Evolutionary conservation across 2,113 vertebrate species (phyloP).

Genomic region (Gobiocypris rarus): DNA sequence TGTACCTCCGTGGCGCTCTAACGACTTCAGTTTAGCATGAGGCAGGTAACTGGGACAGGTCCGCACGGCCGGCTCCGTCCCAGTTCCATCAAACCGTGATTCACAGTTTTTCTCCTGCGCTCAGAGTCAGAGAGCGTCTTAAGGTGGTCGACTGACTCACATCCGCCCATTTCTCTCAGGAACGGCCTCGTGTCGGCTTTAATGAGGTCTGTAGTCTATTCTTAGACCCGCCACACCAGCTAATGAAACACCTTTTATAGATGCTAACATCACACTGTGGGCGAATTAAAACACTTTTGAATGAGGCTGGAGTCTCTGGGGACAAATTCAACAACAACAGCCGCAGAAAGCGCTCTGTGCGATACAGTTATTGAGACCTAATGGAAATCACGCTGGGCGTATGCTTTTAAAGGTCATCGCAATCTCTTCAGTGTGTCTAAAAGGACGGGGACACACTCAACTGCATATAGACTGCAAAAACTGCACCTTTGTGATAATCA

Average conservation of each 20-base stretch:
- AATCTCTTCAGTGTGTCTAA: not conserved
- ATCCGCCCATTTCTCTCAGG: slow-evolving; percentile 7
- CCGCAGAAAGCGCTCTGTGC: not conserved
- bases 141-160: slow-evolving; percentile 9
- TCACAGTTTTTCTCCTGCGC: slow-evolving; percentile 4
- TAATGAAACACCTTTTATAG: slow-evolving; percentile 44
- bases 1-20: not conserved
- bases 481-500: not conserved
- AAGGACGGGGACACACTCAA: not conserved
- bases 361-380: slow-evolving; percentile 9
- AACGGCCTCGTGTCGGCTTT: not conserved
- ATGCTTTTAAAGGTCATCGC: slow-evolving; percentile 5
- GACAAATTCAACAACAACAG: not conserved
- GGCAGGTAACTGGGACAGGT: slow-evolving; percentile 34
- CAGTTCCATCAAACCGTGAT: slow-evolving; percentile 46
- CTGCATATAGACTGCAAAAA: not conserved
- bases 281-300: slow-evolving; percentile 31
- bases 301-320: slow-evolving; percentile 9
- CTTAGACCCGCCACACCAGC: slow-evolving; percentile 22
- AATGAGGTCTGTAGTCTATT: slow-evolving; percentile 36
- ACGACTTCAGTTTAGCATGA: not conserved
- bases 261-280: slow-evolving; percentile 8
- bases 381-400: slow-evolving; percentile 6
- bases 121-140: not conserved
- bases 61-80: slow-evolving; percentile 24